Conservation (phyloP, 2,888 invertebrate genomes). For the Phragmatobia fuliginosa region DNA sequence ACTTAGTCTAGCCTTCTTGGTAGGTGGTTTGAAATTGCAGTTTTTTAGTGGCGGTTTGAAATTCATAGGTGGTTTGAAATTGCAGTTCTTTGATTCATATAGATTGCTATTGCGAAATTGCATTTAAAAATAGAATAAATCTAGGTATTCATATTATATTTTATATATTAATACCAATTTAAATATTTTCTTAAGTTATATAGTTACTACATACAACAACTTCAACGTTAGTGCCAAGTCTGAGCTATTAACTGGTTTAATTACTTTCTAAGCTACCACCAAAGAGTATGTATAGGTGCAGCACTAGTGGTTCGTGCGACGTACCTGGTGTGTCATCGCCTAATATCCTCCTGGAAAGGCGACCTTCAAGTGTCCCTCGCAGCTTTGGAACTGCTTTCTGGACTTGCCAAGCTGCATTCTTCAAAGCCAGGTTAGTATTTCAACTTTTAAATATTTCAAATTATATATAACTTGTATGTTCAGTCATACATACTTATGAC, state of each 20-base stretch:
- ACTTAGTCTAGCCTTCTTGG: too few relatives aligned
- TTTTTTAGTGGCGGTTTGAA: too few relatives aligned
- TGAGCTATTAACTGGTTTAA: too few relatives aligned
- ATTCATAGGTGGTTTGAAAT: too few relatives aligned
- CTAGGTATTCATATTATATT: too few relatives aligned
- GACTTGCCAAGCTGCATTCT: slow-evolving; percentile 95
- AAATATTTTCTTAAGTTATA: too few relatives aligned
- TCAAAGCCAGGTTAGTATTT: slow-evolving; percentile 92
- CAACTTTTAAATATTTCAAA: neutral
- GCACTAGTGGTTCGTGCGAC: slow-evolving; percentile 97
- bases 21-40: too few relatives aligned
- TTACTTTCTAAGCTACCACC: slow-evolving; percentile 6
- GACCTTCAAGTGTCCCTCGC: slow-evolving; percentile 97
- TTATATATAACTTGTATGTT: neutral
- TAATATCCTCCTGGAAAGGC: slow-evolving; percentile 98
- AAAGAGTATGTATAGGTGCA: slow-evolving; percentile 64
- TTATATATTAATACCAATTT: neutral
- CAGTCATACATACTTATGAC: too few relatives aligned
- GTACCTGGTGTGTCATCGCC: slow-evolving; percentile 96
- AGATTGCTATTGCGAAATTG: neutral
- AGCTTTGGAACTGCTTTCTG: slow-evolving; percentile 96
- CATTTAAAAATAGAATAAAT: too few relatives aligned
- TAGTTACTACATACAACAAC: neutral
- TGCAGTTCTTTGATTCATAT: too few relatives aligned
- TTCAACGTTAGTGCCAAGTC: neutral